A percentile compares a stretch with the other conserved stretches of the same genome.
Conservation (phyloP, 2,113 vertebrate genomes). For the Lophotis ruficrista region DNA sequence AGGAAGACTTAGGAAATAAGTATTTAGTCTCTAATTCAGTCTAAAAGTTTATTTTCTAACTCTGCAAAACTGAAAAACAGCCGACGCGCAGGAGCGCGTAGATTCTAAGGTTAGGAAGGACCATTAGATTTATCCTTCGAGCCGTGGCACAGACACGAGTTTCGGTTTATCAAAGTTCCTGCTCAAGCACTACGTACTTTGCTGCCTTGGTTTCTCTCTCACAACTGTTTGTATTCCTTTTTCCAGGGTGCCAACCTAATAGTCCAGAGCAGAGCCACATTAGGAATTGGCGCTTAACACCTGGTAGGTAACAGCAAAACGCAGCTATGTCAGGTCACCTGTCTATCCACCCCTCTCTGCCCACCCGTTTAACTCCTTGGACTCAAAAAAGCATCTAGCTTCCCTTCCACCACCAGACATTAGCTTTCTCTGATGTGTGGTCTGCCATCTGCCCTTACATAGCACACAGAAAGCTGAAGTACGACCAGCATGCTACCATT, state of each 20-base stretch:
- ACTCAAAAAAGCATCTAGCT: not conserved
- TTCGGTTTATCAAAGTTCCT: not conserved
- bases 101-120: not conserved
- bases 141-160: not conserved
- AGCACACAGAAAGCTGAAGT: not conserved
- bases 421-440: not conserved
- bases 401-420: not conserved
- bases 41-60: not conserved
- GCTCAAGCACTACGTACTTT: not conserved
- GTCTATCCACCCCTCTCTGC: not conserved
- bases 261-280: conserved; percentile 30
- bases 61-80: not conserved
- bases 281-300: conserved; percentile 17
- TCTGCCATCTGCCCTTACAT: not conserved
- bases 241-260: conserved; percentile 53
- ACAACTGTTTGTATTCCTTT: not conserved
- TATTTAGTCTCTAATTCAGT: not conserved
- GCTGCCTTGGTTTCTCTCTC: not conserved
- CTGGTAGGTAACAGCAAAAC: not conserved
- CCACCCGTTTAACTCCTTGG: too few species aligned
- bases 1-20: not conserved
- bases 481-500: not conserved
- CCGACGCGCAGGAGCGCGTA: not conserved
- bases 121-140: not conserved
- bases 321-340: rapidly evolving